Percentiles rank a stretch among this genome's conserved stretches.
Evolutionary conservation across 2,113 vertebrate genomes (phyloP).

Genomic region (Cyprinodon brontotheroides): DNA sequence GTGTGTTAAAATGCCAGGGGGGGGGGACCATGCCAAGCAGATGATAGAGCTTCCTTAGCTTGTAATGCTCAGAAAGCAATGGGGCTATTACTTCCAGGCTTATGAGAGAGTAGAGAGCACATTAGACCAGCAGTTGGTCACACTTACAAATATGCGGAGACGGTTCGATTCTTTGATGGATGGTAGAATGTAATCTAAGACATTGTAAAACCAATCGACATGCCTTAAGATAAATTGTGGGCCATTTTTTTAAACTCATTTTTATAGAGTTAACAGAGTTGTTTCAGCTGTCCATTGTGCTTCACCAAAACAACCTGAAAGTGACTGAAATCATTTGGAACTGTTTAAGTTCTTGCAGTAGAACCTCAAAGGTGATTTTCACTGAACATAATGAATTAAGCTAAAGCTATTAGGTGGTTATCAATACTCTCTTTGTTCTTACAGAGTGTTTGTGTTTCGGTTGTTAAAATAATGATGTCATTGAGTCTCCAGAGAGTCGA

Average conservation of each 20-base stretch:
- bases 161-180: conserved; percentile 37
- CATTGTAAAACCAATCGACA: conserved; percentile 35
- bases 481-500: conserved; percentile 45
- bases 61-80: conserved; percentile 79
- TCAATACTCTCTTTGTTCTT: conserved; percentile 78
- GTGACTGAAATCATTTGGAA: conserved; percentile 80
- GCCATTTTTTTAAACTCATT: conserved; percentile 62
- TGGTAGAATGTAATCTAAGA: conserved; percentile 57
- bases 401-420: conserved; percentile 66
- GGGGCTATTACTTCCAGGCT: conserved; percentile 73
- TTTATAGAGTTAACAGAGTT: conserved; percentile 74
- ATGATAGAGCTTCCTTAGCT: conserved; percentile 71
- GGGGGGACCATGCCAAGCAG: conserved; percentile 36
- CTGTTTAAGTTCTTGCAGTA: conserved; percentile 78
- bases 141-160: conserved; percentile 47
- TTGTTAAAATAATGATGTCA: conserved; percentile 73
- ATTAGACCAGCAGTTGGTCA: conserved; percentile 77
- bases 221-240: conserved; percentile 34
- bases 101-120: conserved; percentile 72
- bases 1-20: conserved; percentile 47
- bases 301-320: conserved; percentile 69
- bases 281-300: conserved; percentile 63
- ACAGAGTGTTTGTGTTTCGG: conserved; percentile 70
- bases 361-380: conserved; percentile 76
- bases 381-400: conserved; percentile 71